These are phyloP conservation scores for Chalcosyrphus nemorum DNA, from an alignment of 2,888 invertebrate species.

Conservation along the genomic window DNA sequence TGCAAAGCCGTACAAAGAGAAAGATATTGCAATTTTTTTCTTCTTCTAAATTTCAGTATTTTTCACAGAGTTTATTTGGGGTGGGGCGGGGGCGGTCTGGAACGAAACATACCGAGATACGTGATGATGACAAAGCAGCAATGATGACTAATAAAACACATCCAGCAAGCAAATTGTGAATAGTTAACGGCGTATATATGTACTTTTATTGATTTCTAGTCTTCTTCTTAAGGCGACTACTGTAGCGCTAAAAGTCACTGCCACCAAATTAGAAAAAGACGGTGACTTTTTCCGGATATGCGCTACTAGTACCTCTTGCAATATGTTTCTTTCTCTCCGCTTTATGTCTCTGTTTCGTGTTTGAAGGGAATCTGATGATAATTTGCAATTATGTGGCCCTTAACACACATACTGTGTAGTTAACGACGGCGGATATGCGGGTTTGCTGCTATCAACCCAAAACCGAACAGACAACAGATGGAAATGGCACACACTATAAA, in stretches of 20 bases:
- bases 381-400: constrained; percentile 66
- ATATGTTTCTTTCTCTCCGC: background rate
- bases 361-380: constrained; percentile 40
- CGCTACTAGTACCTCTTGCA: constrained; percentile 23
- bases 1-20: too few species aligned
- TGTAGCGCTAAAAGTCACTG: constrained; percentile 22
- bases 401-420: constrained; percentile 36
- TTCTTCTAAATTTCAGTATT: constrained; percentile 12
- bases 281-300: constrained; percentile 63
- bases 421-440: constrained; percentile 49
- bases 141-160: constrained; percentile 61
- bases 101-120: constrained; percentile 27
- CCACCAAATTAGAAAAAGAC: constrained; percentile 47
- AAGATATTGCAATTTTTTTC: constrained; percentile 38
- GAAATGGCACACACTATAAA: background rate
- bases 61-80: background rate
- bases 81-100: constrained; percentile 4
- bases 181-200: constrained; percentile 14
- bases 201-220: background rate
- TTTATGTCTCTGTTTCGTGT: background rate
- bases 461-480: constrained; percentile 12
- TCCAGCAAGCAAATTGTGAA: constrained; percentile 14
- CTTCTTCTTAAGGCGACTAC: background rate
- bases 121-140: constrained; percentile 56
- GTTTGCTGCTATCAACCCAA: background rate